A percentile compares a stretch with the other conserved stretches of the same genome.
Conservation (phyloP, 2,113 vertebrate genomes). For the Himantopus leucocephalus region DNA sequence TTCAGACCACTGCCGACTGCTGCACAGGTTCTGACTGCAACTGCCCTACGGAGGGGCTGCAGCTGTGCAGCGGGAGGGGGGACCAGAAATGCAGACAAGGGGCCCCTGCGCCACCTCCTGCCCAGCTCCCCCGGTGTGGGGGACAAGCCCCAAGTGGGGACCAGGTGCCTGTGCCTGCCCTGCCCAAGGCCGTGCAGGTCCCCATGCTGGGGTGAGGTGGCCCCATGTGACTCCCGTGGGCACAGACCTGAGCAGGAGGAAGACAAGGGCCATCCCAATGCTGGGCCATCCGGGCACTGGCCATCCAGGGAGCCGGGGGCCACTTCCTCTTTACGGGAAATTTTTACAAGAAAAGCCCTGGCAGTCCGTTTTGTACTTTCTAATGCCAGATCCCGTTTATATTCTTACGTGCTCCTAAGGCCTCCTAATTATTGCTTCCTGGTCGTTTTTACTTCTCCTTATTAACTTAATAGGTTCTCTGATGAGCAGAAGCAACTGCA, state of each 20-base stretch:
- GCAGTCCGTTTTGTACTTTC: background rate
- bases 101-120: background rate
- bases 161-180: background rate
- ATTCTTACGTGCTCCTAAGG: slow-evolving; percentile 17
- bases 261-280: background rate
- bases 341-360: slow-evolving; percentile 18
- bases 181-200: background rate
- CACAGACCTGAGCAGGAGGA: background rate
- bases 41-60: background rate
- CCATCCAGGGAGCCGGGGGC: background rate
- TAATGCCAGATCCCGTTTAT: background rate
- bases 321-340: background rate
- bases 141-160: background rate
- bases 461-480: slow-evolving; percentile 35
- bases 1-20: background rate
- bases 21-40: background rate
- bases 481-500: background rate
- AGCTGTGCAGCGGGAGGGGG: rapidly evolving
- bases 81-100: background rate
- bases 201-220: background rate
- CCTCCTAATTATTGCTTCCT: slow-evolving; percentile 46
- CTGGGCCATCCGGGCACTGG: background rate
- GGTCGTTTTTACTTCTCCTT: slow-evolving; percentile 6
- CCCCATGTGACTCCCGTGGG: rapidly evolving
- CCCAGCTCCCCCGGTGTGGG: background rate